Percentiles rank a stretch among this genome's conserved stretches.
These are phyloP conservation scores for Drosophila leontia DNA, from an alignment of 1,140 invertebrate species.

Conservation along the genomic window DNA sequence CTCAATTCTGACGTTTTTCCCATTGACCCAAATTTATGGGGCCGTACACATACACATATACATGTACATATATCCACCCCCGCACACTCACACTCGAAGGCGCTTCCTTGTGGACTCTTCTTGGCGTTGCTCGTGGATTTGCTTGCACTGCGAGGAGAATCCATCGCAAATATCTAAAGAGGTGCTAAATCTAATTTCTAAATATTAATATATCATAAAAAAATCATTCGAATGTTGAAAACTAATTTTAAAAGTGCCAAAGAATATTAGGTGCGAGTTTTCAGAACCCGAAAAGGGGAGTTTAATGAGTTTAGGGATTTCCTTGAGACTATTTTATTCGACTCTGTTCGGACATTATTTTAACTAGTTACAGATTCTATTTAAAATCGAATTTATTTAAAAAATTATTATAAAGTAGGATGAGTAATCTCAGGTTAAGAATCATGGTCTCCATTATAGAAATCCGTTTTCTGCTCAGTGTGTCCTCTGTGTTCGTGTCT, in stretches of 20 bases:
- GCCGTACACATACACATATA: conserved; percentile 33
- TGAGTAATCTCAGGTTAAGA: neutral
- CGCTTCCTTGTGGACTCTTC: conserved; percentile 22
- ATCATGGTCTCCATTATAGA: neutral
- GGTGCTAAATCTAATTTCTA: neutral
- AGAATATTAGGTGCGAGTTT: neutral
- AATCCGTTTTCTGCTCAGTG: conserved; percentile 9
- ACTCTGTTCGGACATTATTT: too few species aligned
- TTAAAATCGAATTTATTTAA: neutral
- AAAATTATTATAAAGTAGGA: too few species aligned
- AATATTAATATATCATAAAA: too few species aligned
- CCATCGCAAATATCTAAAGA: neutral
- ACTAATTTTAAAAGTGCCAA: neutral
- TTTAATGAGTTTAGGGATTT: neutral
- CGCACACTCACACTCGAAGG: conserved; percentile 18
- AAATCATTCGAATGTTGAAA: too few species aligned
- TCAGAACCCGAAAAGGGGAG: neutral
- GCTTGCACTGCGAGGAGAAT: conserved; percentile 1
- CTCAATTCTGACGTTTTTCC: conserved; percentile 83
- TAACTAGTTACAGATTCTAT: too few species aligned
- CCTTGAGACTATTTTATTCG: too few species aligned
- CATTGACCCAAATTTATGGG: conserved; percentile 83
- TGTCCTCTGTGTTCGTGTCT: conserved; percentile 13
- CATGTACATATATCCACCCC: conserved; percentile 9
- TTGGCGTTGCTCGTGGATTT: conserved; percentile 27